Base-by-base conservation (phyloP, 1,140 invertebrate species). In the Mercenaria mercenaria region DNA sequence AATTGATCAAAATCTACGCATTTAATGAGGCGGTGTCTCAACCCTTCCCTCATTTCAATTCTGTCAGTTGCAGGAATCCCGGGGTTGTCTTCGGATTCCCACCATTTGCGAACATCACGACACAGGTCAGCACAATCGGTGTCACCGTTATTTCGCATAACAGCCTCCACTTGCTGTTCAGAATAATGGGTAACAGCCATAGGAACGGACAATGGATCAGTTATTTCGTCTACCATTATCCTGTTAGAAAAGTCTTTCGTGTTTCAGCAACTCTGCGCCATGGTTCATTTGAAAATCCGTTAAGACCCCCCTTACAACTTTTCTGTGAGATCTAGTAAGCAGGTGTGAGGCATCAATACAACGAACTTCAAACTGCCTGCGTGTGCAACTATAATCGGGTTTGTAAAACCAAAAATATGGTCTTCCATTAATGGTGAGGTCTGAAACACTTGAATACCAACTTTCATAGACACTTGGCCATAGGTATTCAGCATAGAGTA, bases 301-400 rank as follows among this genome's bases (percentile, higher is more conserved):
- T 6, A 8, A 89, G 15, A n/a, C 87, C 87, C 50, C 79, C 67
- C 39, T 39, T 74, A 41, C 76, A 56, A 50, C 34, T 56, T 72
- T 88, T 88, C 43, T 34, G 76, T 20, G 20, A 4, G 47, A n/a
- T 39, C 67, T 50, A 0, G 77, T 82, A 18, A 89, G 26, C n/a
- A 82, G 52, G 74, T 89, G 87, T 11, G 77, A n/a, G 23, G 61
- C 52, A 59, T 89, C 87, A 2, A 89, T 41, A 37, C 87, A 82
- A 15, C 47, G 26, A 29, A 82, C 77, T 74, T 82, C 79, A 15
- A 72, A 56, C 64, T 89, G 67, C 3, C 52, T n/a, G 13, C 76
- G 26, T 0, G n/a, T 34, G 23, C 4, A 23, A 67, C 29, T 88
- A 41, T 41, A 80, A 29, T 80, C 86, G 6, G 86, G 86, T 81